Evolutionary conservation across 2,888 invertebrate genomes (phyloP).

Genomic region (Caenorhabditis sp.): DNA sequence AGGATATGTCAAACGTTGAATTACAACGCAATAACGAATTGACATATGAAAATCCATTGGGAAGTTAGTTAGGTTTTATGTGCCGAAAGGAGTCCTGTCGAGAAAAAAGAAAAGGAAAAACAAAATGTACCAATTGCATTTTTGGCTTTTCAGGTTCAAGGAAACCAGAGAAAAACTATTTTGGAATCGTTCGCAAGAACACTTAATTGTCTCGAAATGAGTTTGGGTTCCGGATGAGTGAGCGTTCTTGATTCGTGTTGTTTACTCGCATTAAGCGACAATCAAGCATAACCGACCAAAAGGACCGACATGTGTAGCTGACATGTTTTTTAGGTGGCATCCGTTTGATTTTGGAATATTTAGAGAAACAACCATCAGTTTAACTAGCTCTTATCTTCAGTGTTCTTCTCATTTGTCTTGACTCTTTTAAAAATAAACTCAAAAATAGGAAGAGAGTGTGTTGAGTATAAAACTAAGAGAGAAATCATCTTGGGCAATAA

Average conservation of each 20-base stretch:
- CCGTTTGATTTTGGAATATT: neutral
- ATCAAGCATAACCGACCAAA: constrained; percentile 24
- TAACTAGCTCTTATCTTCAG: too few species aligned
- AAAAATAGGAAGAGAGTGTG: constrained; percentile 11
- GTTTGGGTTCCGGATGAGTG: constrained; percentile 37
- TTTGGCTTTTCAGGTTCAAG: constrained; percentile 4
- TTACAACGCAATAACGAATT: constrained; percentile 56
- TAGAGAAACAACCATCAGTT: neutral
- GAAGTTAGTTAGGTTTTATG: neutral
- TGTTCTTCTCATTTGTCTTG: neutral
- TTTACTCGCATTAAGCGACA: constrained; percentile 37
- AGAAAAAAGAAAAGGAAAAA: constrained; percentile 3
- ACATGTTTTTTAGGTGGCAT: constrained; percentile 35
- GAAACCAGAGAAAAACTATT: constrained; percentile 22
- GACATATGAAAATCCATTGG: constrained; percentile 47
- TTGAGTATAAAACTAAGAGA: neutral
- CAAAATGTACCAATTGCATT: neutral
- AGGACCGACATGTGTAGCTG: constrained; percentile 7
- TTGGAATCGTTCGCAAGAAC: constrained; percentile 36
- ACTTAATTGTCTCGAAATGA: constrained; percentile 42
- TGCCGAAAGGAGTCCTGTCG: neutral
- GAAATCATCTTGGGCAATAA: constrained; percentile 16
- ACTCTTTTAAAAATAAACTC: constrained; percentile 4
- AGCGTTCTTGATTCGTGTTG: constrained; percentile 28
- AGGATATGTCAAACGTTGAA: constrained; percentile 58